Percentiles rank a stretch among this genome's conserved stretches.
These are phyloP conservation scores for Plebejus argus DNA, from an alignment of 2,888 invertebrate genomes.

Conservation along the genomic window DNA sequence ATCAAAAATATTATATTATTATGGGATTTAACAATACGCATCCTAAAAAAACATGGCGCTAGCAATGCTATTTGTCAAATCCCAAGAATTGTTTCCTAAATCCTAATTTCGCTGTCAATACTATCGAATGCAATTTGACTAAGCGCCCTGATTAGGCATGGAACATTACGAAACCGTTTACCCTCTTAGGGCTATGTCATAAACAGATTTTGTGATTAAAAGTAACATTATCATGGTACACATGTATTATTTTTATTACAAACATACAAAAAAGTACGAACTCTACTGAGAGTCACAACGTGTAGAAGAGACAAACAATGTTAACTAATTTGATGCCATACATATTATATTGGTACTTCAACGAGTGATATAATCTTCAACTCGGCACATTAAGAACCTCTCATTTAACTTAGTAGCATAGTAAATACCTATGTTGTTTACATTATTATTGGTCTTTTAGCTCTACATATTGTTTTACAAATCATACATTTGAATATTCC, in stretches of 20 bases:
- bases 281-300: too few species aligned
- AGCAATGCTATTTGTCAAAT: neutral
- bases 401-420: too few species aligned
- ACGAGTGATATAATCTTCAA: too few species aligned
- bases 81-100: too few species aligned
- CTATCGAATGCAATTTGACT: neutral
- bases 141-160: slow-evolving; percentile 39
- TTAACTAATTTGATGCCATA: too few species aligned
- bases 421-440: too few species aligned
- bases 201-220: neutral
- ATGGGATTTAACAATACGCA: neutral
- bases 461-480: neutral
- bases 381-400: too few species aligned
- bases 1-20: too few species aligned
- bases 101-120: neutral
- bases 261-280: neutral
- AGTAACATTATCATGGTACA: neutral
- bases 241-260: neutral
- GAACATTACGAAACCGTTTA: neutral
- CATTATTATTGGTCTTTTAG: neutral
- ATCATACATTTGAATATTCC: neutral
- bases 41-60: neutral
- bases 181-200: neutral
- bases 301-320: too few species aligned
- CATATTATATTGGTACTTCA: too few species aligned